phyloP scores from a whole-genome alignment of 2,888 invertebrate species.

The Lutraria lutraria region DNA sequence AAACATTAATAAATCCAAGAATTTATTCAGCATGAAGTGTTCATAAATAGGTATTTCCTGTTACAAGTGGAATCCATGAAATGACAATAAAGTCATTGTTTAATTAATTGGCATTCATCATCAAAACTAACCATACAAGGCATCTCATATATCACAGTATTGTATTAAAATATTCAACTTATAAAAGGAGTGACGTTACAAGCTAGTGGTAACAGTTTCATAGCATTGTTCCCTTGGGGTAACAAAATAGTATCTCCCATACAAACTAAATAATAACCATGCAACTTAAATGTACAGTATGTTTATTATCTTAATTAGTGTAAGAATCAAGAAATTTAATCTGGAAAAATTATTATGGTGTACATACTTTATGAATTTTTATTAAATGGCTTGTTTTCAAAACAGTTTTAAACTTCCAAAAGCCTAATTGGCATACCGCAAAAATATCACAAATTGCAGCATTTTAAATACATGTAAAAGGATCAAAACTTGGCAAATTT shows the following conservation, averaged over 20 bases:
- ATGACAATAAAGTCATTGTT: slow-evolving; percentile 1
- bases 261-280: no score
- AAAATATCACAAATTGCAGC: no score
- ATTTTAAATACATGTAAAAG: no score
- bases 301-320: no score
- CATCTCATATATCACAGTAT: neutral
- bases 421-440: no score
- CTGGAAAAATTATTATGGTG: no score
- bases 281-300: no score
- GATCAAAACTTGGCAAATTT: no score
- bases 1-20: neutral
- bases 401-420: no score
- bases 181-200: neutral
- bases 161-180: neutral
- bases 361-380: no score
- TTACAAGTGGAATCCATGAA: neutral
- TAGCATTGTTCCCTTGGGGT: neutral
- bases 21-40: neutral
- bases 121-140: neutral
- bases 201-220: neutral
- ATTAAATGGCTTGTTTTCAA: no score
- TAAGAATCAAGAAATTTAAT: no score
- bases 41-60: neutral
- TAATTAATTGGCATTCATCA: neutral
- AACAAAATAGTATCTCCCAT: neutral